Evolutionary conservation across 2,797 vertebrate species (phyloP), one percentile per base, ranked within the genome.

Genomic region (Esox lucius): DNA sequence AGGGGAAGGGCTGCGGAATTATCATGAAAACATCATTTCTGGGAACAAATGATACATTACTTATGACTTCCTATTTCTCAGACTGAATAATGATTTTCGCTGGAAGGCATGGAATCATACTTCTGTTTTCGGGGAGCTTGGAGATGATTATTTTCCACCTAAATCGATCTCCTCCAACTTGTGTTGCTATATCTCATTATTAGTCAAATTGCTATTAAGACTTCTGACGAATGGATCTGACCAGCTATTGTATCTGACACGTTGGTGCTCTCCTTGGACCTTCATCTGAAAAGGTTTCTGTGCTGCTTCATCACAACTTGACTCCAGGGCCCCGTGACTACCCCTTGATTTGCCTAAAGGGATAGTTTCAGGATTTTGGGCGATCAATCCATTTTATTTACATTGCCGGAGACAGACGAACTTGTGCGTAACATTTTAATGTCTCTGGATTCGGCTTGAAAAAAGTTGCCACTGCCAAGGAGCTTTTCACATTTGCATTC

Each of bases 1-100:
- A 33, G 31, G 26, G 17, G 16, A 66, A 31, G 64, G 64, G 64
- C 7, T 28, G 64, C 15, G 2, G 64, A 66, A 66, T 66, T 66
- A 66, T 66, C 64, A 66, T 35, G 64, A 66, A 66, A 66, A 66
- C 7, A 66, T 66, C 28, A 66, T 66, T 66, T 66, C 64, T 66
- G 31, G 31, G 6, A 35, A 66, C 64, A 66, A 31, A 66, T 65
- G 62, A 65, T 65, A 17, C 6, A 65, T 65, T 16, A 33, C 17
- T 19, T 61, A 24, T 24, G 22, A 9, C 22, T 61, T 61, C 56
- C 42, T 46, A 46, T 61, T 31, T 16, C 64, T 66, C 64, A 35
- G 28, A 35, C 26, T 3, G 64, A 66, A 19, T 33, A 33, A 66
- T 66, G 64, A 66, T 66, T 66, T 7, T 35, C 16, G 64, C 64